Evolutionary conservation across 2,797 vertebrate species (phyloP), one percentile per base, ranked within the genome.

Genomic region (Lepidocolaptes lacrymiger): DNA sequence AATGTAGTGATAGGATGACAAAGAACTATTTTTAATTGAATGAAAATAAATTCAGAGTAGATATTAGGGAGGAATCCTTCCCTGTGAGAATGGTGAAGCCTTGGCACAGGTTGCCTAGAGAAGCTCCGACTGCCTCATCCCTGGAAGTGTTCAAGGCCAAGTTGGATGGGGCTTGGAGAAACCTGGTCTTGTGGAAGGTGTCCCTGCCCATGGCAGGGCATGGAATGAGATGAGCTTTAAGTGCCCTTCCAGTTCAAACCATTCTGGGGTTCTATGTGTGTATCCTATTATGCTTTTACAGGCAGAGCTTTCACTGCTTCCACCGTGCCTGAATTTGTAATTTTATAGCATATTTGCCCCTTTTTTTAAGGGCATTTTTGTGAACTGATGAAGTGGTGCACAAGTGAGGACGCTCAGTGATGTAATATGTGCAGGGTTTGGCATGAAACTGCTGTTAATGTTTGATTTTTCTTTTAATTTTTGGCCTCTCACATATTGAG

Each of bases 191-290:
- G 28, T 21, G 46, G 39, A 18, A 46, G 16, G n/a, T 18, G 44
- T n/a, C 76, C 28, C 20, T 58, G 59, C 19, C 34, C 15, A 2
- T 37, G 43, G 27, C 75, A 72, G 27, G 32, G 7, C 2, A 1
- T 56, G 32, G 12, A 43, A 16, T 43, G 36, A 43, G 27, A 19
- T 28, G 59, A 44, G 23, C n/a, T 20, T 73, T 43, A n/a, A 44
- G n/a, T 20, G 64, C 27, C 28, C 8, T 44, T 24, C 37, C 15
- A 6, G 1, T 37, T 56, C 7, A 44, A 24, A n/a, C 8, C 9
- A 4, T 58, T 56, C 10, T 0, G 6, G 22, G 23, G 3, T 17
- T 39, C 28, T 15, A 0, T 55, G 6, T 71, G 72, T 34, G 3
- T 55, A 12, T 43, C 32, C 34, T 49, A 0, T 54, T 39, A 51